These are phyloP conservation scores for Nysson spinosus DNA, from an alignment of 2,888 invertebrate species.

Conservation along the genomic window DNA sequence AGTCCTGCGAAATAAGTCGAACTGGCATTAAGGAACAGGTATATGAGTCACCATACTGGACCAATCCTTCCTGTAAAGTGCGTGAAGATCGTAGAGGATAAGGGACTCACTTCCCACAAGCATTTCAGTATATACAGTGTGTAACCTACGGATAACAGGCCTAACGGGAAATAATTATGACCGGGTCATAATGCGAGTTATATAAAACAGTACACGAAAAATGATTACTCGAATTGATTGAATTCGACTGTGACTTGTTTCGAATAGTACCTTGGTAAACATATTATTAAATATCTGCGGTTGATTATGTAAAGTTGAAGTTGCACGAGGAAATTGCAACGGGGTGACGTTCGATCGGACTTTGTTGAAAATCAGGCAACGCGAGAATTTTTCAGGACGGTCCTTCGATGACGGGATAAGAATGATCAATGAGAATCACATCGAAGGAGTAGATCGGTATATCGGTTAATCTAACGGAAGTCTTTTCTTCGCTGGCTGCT, in stretches of 20 bases:
- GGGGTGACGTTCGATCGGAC: too few relatives aligned
- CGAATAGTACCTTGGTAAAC: too few relatives aligned
- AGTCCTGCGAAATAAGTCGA: slow-evolving; percentile 16
- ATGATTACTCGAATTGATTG: too few relatives aligned
- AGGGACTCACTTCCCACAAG: slow-evolving; percentile 24
- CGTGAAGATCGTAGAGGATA: slow-evolving; percentile 21
- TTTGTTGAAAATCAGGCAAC: background rate
- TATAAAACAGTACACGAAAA: slow-evolving; percentile 5
- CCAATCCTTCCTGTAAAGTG: slow-evolving; percentile 23
- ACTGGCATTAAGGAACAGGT: slow-evolving; percentile 34
- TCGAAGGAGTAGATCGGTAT: slow-evolving; percentile 1
- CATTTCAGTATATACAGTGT: background rate
- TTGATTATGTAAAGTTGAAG: too few relatives aligned
- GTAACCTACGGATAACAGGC: background rate
- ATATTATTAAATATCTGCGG: too few relatives aligned
- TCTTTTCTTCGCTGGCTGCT: background rate
- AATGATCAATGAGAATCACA: slow-evolving; percentile 16
- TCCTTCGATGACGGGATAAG: slow-evolving; percentile 3
- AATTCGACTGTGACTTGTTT: too few relatives aligned
- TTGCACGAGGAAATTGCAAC: too few relatives aligned
- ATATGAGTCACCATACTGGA: slow-evolving; percentile 31
- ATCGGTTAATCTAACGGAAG: background rate
- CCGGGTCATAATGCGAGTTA: too few relatives aligned
- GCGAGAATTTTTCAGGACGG: background rate
- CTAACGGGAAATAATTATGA: slow-evolving; percentile 15